Evolutionary conservation across 2,888 invertebrate genomes (phyloP), one percentile per base, ranked within the genome.

Genomic region (Drosophila rubida): DNA sequence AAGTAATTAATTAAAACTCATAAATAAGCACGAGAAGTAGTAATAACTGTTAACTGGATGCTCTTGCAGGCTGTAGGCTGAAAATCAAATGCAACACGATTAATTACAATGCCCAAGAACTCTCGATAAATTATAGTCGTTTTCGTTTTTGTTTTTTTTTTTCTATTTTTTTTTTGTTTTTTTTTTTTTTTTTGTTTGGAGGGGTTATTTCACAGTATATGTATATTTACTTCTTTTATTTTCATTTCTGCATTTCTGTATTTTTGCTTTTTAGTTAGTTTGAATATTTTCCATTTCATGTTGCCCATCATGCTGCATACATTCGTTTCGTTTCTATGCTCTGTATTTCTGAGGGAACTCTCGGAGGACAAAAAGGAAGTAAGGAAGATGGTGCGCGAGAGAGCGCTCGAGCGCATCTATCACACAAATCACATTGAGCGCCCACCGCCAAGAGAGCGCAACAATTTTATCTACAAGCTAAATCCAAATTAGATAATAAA

Each of bases 381-480:
- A 32, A 14, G 44, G 32, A 14, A 19, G 42, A 41, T 37, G 23
- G 35, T 9, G 42, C 16, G 27, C 19, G 44, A 27, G 32, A 39
- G 44, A 32, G 46, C 42, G 19, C 37, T 11, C 49, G 54, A 25
- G 13, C 49, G 62, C 72, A 63, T 64, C 64, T 82, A 79, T 77
- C 80, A 80, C 80, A 79, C 69, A 59, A 70, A 69, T 68, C 63
- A 69, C 69, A 67, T 60, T 73, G 78, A 75, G 73, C 73, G 55
- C 75, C 53, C 46, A 51, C 39, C 57, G 42, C 44, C 46, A 53
- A 46, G 63, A 60, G 60, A 69, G 61, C 68, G 59, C 50, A 45
- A 48, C 13, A 48, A 27, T 62, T 53, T 19, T 30, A 13, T 41
- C 51, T 53, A 53, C 41, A 53, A 35, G 14, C 41, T 46, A 54